phyloP scores from a whole-genome alignment of 2,797 vertebrate genomes.

The Tiaroga cobitis region DNA sequence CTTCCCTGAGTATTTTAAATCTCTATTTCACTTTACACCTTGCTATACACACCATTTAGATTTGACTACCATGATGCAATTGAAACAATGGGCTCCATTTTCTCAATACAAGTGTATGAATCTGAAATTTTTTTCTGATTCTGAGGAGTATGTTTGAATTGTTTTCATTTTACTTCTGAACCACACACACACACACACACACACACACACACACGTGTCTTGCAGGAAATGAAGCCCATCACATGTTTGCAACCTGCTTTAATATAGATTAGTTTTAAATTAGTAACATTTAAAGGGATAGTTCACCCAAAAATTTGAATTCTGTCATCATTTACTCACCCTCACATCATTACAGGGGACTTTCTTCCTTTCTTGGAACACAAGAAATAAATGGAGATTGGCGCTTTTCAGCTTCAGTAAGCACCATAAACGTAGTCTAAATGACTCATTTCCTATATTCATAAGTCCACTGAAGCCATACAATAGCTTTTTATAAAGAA shows the following conservation, averaged over 20 bases:
- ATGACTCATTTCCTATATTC: not conserved
- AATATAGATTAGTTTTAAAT: conserved; percentile 20
- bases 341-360: not conserved
- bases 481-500: not conserved
- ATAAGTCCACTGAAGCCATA: not conserved
- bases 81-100: conserved; percentile 29
- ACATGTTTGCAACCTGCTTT: conserved; percentile 12
- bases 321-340: not conserved
- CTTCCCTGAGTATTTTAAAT: conserved; percentile 11
- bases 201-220: not conserved
- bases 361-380: not conserved
- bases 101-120: conserved; percentile 28
- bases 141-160: not conserved
- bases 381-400: not conserved
- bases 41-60: conserved; percentile 14
- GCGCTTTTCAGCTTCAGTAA: not conserved
- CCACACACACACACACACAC: not conserved
- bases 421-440: not conserved
- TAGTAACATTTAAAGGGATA: conserved; percentile 34
- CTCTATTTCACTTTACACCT: conserved; percentile 1
- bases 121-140: not conserved
- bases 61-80: conserved; percentile 22
- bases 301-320: not conserved
- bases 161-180: not conserved
- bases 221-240: conserved; percentile 27